Evolutionary conservation across 1,140 invertebrate genomes (phyloP), one percentile per base, ranked within the genome.

Genomic region (Diabrotica virgifera): DNA sequence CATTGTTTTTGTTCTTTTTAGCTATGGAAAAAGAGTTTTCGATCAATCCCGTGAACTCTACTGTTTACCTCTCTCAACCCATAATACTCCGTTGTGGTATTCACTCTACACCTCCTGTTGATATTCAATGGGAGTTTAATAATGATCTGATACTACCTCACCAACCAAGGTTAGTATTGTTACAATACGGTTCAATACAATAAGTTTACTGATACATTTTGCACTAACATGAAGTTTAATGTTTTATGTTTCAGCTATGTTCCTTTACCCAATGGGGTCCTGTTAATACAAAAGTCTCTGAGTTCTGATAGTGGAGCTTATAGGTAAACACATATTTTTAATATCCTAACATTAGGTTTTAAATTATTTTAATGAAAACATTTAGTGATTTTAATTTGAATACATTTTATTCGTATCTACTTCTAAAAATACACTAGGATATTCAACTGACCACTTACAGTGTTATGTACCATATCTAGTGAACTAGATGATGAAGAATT

Each of bases 231-330:
- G 1, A 24, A 24, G 4, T 24, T 1, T n/a, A n/a, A n/a, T 24
- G 1, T 24, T 24, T 24, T 24, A 24, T 24, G 24, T 76, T 75
- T 51, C 65, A 77, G 76, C 75, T 77, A 76, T 76, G 76, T 77
- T 76, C 76, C 75, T 75, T 73, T 76, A 64, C 73, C 76, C 64
- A 64, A 70, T 66, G 76, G 76, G 70, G 67, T 70, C 64, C 68
- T 77, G 65, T 70, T 77, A 72, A 74, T 77, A 68, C 69, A 66
- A 68, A 71, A 70, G 62, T 73, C 71, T 64, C 69, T 70, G 67
- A 63, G 66, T 61, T 68, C 67, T 59, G 74, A 77, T 71, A 57
- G 70, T 58, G 75, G 75, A 67, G 67, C 63, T 54, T 77, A 76
- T 73, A 76, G 71, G 76, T 77, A 65, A 69, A 66, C 61, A 6